A percentile compares a stretch with the other conserved stretches of the same genome.
Conservation (phyloP, 1,140 invertebrate genomes). For the Helicorthomorpha holstii region DNA sequence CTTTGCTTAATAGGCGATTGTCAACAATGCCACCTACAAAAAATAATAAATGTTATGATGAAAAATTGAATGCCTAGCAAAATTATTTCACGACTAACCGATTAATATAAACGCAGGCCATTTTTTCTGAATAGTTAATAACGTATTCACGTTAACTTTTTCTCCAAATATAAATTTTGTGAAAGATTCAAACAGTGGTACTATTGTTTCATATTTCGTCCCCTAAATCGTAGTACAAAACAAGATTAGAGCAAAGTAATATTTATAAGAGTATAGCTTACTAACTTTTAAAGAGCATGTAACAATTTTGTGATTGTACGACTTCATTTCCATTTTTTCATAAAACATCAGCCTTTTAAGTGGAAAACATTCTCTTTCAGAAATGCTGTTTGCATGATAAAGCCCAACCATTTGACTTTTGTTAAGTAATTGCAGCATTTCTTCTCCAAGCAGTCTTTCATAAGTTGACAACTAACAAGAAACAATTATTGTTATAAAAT, state of each 20-base stretch:
- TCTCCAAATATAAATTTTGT: not conserved
- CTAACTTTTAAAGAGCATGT: not conserved
- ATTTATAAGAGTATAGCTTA: not conserved
- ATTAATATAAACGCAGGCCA: not conserved
- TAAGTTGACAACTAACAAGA: not conserved
- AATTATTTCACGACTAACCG: not conserved
- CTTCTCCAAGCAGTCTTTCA: not conserved
- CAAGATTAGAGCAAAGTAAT: too few species aligned
- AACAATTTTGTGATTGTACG: not conserved
- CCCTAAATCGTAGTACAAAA: too few species aligned
- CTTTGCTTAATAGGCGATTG: not conserved
- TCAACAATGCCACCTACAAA: not conserved
- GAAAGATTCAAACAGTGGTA: not conserved
- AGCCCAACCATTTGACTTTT: not conserved
- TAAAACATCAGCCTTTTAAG: not conserved
- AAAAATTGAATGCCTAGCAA: not conserved
- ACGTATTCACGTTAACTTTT: not conserved
- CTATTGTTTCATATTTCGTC: not conserved
- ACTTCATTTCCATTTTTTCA: not conserved
- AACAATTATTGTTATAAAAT: not conserved
- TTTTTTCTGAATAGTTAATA: not conserved
- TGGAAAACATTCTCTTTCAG: not conserved
- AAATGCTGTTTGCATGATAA: not conserved
- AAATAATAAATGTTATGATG: not conserved
- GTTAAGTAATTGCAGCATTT: not conserved